Base-by-base conservation (phyloP, 2,797 vertebrate genomes). In the Falco peregrinus region DNA sequence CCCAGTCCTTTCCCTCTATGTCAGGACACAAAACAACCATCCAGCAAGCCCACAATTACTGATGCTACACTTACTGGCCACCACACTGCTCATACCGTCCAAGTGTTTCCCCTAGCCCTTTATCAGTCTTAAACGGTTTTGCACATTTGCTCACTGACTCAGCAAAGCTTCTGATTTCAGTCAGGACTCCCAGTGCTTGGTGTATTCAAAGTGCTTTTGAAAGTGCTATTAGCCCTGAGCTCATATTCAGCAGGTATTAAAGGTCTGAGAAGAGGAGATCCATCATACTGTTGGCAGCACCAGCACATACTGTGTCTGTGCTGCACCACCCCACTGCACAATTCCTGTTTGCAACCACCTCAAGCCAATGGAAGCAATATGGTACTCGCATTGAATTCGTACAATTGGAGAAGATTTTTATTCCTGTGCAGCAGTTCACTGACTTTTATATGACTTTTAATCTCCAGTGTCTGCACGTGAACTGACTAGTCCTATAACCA, bases 121-220 rank as follows among this genome's bases (percentile, higher is more conserved):
- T 17, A 18, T 8, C 74, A 64, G 29, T 14, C 41, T 68, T 19
- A 39, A 50, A 73, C 2, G 28, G 15, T 60, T 37, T 33, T 24
- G 61, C 65, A 29, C n/a, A 24, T 17, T 19, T 1, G 0, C 70
- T 67, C 0, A 0, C 57, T 81, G 51, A 53, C 37, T 68, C 20
- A 5, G 69, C 80, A 91, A 51, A 86, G 76, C 26, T 56, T 16
- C 39, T 43, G 43, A 28, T 19, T 65, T 20, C 88, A 63, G 54
- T 3, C 67, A 75, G 47, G 25, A 53, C 11, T 37, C 37, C 19
- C 35, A 37, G 11, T 1, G 13, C 65, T 59, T 33, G 2, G 41
- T 2, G 13, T 9, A 47, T 31, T 78, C 71, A 17, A 51, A 59
- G 60, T 4, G 59, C 70, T 59, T 20, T 63, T 15, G 39, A 37